Evolutionary conservation across 2,113 vertebrate genomes (phyloP), one percentile per base, ranked within the genome.

Genomic region (Lethenteron reissneri): DNA sequence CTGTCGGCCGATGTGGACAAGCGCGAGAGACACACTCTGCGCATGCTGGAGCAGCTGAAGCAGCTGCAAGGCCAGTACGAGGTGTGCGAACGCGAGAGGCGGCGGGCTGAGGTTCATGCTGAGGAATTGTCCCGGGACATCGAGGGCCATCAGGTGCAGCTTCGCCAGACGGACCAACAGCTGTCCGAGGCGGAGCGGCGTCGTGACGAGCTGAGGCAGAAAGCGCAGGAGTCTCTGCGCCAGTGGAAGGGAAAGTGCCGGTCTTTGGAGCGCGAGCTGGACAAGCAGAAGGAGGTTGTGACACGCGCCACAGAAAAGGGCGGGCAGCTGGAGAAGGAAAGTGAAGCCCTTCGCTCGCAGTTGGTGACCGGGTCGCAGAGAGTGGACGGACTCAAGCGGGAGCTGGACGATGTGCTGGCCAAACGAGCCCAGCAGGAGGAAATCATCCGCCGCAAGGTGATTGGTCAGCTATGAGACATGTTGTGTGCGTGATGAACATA

Each of bases 161-260:
- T 83, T 21, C 83, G 78, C 62, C 84, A 85, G 72, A 80, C 81
- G 2, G 88, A 94, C 75, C 76, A 78, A 9, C 78, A 84, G 75
- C 81, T 87, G 56, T 78, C 80, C 71, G 85, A 89, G 71, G 82
- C 59, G 4, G 83, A 83, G 57, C 86, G 79, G 78, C 88, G 80
- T 77, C 82, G 81, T 75, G 87, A 89, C 19, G 87, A 90, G 64
- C 74, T 97, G 78, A 90, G 85, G 74, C 56, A 73, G 68, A 90
- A 84, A 76, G 92, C 90, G 17, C 88, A 90, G 74, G 88, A 89
- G 72, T 78, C 84, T 8, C 80, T 95, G 71, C 79, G 80, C 58
- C 87, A 88, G 1, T 97, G 90, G 92, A 95, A 87, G 77, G 5
- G 84, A 56, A 91, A 85, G 76, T 86, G 83, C 78, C 87, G 80